phyloP scores from a whole-genome alignment of 2,113 vertebrate species.

The Ptychochromis oligacanthus region DNA sequence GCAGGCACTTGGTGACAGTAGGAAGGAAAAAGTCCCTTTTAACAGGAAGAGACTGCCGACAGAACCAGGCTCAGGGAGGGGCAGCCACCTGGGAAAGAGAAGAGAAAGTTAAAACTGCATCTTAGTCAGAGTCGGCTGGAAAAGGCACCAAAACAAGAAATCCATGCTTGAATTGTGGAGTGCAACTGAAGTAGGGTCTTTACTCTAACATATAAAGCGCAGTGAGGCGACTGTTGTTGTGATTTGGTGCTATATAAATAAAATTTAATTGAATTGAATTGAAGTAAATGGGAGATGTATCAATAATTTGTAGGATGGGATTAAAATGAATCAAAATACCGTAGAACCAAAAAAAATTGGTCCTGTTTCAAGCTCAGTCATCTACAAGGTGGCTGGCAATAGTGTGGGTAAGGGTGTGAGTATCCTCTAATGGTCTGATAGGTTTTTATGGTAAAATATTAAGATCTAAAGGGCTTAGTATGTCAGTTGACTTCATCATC shows the following conservation, averaged over 20 bases:
- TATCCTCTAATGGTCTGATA: slow-evolving; percentile 6
- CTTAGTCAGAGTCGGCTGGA: too few relatives aligned
- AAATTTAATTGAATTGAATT: too few relatives aligned
- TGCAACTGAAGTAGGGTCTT: too few relatives aligned
- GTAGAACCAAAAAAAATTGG: not conserved
- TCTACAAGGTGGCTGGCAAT: not conserved
- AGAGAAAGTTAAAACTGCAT: too few relatives aligned
- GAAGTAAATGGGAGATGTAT: not conserved
- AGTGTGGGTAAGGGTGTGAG: not conserved
- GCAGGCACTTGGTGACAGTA: not conserved
- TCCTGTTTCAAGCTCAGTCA: not conserved
- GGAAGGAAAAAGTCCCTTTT: not conserved
- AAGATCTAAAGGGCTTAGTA: slow-evolving; percentile 19
- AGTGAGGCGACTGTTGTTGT: too few relatives aligned
- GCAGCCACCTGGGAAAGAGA: too few relatives aligned
- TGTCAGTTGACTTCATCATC: slow-evolving; percentile 7
- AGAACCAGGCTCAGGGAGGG: too few relatives aligned
- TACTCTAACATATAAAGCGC: too few relatives aligned
- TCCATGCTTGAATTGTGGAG: not conserved
- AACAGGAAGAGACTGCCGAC: too few relatives aligned
- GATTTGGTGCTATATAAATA: too few relatives aligned
- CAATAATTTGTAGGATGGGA: not conserved
- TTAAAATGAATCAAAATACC: not conserved
- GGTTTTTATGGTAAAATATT: slow-evolving; percentile 15
- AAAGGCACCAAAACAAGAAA: not conserved